Evolutionary conservation across 35 echinoderm and acorn worm species (phyloP).

Genomic region (Apostichopus japonicus): DNA sequence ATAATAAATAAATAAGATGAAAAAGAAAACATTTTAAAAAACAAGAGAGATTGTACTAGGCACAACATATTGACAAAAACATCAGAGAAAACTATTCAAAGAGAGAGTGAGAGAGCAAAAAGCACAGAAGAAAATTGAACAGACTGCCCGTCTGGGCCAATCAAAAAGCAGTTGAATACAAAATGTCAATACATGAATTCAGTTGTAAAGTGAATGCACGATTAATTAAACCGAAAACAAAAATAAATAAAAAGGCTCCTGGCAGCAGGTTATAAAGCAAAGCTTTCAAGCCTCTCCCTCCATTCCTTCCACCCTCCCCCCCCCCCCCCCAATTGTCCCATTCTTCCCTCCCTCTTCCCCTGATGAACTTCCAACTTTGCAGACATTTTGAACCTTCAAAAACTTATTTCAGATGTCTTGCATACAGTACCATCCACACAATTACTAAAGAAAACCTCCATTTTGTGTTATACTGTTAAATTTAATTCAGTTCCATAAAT

Average conservation of each 20-base stretch:
- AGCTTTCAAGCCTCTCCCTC: not conserved
- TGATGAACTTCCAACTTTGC: not conserved
- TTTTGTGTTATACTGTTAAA: too few relatives aligned
- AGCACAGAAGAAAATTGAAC: not conserved
- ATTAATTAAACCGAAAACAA: not conserved
- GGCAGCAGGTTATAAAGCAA: not conserved
- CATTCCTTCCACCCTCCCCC: not conserved
- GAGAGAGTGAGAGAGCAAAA: not conserved
- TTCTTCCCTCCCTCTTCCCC: not conserved
- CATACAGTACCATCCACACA: too few relatives aligned
- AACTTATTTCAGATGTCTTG: not conserved
- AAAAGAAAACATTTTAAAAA: too few relatives aligned
- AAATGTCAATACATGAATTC: not conserved
- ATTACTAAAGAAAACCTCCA: too few relatives aligned
- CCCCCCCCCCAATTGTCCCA: not conserved
- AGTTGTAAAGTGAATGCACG: not conserved
- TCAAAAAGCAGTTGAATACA: not conserved
- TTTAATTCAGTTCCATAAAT: too few relatives aligned
- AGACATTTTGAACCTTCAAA: not conserved
- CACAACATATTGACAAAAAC: not conserved
- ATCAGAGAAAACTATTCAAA: not conserved
- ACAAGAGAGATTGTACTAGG: not conserved
- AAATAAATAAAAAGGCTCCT: not conserved
- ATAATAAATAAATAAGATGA: too few relatives aligned
- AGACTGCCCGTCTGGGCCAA: not conserved